Evolutionary conservation across 2,113 vertebrate species (phyloP).

Genomic region (Gadus chalcogrammus): DNA sequence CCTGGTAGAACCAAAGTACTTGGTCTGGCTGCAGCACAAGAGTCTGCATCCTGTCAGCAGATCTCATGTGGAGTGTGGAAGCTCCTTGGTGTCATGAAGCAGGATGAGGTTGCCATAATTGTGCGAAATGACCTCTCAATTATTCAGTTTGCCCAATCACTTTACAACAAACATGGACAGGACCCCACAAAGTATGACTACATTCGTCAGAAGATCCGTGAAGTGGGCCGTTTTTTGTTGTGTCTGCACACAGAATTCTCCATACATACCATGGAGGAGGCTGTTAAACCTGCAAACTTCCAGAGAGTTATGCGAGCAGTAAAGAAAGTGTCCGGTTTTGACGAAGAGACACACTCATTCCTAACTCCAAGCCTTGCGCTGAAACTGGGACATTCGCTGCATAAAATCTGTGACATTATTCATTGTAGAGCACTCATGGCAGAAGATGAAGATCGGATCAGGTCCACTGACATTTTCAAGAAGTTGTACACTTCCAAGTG

Average conservation of each 20-base stretch:
- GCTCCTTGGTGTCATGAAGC: no score
- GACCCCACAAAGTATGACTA: neutral
- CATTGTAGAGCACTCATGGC: slow-evolving; percentile 35
- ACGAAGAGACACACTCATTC: slow-evolving; percentile 18
- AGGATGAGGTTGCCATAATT: no score
- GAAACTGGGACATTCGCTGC: slow-evolving; percentile 24
- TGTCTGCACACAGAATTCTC: no score
- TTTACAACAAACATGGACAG: neutral
- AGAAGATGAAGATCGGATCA: slow-evolving; percentile 13
- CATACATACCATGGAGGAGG: slow-evolving; percentile 5
- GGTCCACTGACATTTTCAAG: slow-evolving; percentile 28
- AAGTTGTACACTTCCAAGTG: slow-evolving; percentile 22
- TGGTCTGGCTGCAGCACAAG: no score
- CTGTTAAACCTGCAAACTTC: no score
- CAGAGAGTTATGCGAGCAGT: slow-evolving; percentile 21
- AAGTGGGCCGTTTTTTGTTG: neutral
- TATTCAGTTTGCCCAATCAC: slow-evolving; percentile 2
- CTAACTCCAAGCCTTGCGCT: slow-evolving; percentile 30
- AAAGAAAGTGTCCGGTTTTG: slow-evolving; percentile 23
- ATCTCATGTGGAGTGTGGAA: no score
- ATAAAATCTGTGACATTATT: slow-evolving; percentile 37
- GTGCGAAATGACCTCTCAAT: neutral
- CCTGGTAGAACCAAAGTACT: no score
- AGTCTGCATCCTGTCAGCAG: no score
- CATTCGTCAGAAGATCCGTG: neutral